A percentile compares a stretch with the other conserved stretches of the same genome.
Evolutionary conservation across 2,113 vertebrate species (phyloP).

Genomic region (Dascyllus trimaculatus): DNA sequence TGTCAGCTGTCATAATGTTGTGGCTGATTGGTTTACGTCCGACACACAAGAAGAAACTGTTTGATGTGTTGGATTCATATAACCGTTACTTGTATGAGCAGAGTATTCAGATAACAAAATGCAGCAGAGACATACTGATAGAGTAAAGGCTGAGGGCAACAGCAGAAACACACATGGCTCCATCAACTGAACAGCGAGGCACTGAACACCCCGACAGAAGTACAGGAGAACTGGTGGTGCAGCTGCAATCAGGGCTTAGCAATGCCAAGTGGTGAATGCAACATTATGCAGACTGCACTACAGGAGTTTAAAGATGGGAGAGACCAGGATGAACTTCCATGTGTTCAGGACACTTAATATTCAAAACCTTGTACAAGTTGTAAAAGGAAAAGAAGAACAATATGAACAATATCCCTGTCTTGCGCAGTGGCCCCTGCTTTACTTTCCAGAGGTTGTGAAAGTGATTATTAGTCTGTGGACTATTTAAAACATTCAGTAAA

Average conservation of each 20-base stretch:
- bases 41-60: background rate
- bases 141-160: background rate
- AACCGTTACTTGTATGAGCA: no score
- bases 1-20: no score
- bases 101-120: background rate
- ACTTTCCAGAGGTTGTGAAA: background rate
- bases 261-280: background rate
- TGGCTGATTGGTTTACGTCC: no score
- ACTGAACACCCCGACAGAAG: background rate
- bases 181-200: background rate
- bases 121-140: background rate
- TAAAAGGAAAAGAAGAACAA: background rate
- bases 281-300: background rate
- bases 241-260: background rate
- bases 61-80: background rate
- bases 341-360: background rate
- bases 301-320: background rate
- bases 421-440: background rate
- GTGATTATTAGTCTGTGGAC: background rate
- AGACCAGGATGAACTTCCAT: fast-evolving
- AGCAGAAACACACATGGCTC: background rate
- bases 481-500: background rate
- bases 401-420: background rate
- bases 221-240: background rate
- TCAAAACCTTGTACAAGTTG: background rate